Evolutionary conservation across 2,888 invertebrate species (phyloP).

Genomic region (Lamproptera curius): DNA sequence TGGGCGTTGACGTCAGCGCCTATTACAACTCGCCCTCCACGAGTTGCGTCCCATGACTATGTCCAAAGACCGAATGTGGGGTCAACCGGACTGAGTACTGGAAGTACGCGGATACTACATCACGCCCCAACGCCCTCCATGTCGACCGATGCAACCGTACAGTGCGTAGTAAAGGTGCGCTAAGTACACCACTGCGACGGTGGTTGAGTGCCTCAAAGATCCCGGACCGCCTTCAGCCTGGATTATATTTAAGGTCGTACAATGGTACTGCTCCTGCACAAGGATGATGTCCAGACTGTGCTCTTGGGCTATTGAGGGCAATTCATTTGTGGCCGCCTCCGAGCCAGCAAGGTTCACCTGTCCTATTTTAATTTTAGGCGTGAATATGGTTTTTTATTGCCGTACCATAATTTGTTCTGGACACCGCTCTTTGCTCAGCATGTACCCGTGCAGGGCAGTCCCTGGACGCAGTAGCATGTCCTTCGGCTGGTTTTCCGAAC

Average conservation of each 20-base stretch:
- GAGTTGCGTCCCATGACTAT: no score
- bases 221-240: constrained; percentile 25
- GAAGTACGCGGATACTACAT: neutral
- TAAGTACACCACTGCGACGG: neutral
- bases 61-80: neutral
- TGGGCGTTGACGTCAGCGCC: neutral
- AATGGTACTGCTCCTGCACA: constrained; percentile 4
- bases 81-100: constrained; percentile 20
- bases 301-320: constrained; percentile 18
- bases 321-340: constrained; percentile 14
- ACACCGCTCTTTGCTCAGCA: neutral
- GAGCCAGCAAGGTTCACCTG: no score
- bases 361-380: no score
- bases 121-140: neutral
- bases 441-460: neutral
- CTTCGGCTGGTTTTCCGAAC: neutral
- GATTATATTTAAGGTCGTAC: neutral
- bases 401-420: neutral
- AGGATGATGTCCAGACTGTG: constrained; percentile 26
- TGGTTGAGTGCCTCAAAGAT: neutral
- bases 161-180: neutral
- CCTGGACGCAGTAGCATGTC: neutral
- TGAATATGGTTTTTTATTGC: constrained; percentile 13
- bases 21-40: no score
- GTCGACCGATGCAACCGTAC: neutral